Evolutionary conservation across 2,113 vertebrate genomes (phyloP), one percentile per base, ranked within the genome.

Genomic region (Indicator maculatus): DNA sequence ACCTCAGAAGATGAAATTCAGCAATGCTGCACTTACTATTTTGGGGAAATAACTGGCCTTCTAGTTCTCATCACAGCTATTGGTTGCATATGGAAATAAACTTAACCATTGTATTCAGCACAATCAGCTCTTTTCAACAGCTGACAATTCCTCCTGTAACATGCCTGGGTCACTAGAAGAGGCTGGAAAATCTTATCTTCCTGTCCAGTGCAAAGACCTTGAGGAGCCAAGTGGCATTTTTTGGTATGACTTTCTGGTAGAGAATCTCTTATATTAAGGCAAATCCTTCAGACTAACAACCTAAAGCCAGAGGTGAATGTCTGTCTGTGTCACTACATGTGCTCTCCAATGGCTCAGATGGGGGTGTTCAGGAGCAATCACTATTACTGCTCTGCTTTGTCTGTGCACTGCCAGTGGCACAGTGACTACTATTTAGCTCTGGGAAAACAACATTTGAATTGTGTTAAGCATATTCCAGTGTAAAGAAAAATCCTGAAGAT

Each of bases 401-500:
- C 75, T 88, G 2, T 21, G 76, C 79, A 3, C 21, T 92, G 45
- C 71, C 86, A 77, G 87, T 83, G 64, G 79, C 94, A 89, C 50
- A 8, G 12, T 24, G 84, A 11, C 76, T 95, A 14, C 73, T 94
- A 13, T 1, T 41, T 31, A 76, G 86, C 83, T 64, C 44, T 63
- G 83, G 41, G 90, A 92, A 63, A 91, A 69, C 86, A 92, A 44
- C 77, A 30, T 72, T 72, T 82, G 79, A 92, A 91, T 95, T 85
- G 64, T 70, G 93, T 79, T 96, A 69, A 80, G 95, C 80, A 73
- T 96, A 92, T 95, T 96, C 83, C 66, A 80, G 66, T 74, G 91
- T 93, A 91, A 95, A 96, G 88, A 91, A 94, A 93, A 96, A 83
- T 71, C 69, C 81, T 79, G 73, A 71, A 94, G 95, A 96, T 96